Evolutionary conservation across 2,797 vertebrate species (phyloP).

Genomic region (Schizopygopsis pylzovi): DNA sequence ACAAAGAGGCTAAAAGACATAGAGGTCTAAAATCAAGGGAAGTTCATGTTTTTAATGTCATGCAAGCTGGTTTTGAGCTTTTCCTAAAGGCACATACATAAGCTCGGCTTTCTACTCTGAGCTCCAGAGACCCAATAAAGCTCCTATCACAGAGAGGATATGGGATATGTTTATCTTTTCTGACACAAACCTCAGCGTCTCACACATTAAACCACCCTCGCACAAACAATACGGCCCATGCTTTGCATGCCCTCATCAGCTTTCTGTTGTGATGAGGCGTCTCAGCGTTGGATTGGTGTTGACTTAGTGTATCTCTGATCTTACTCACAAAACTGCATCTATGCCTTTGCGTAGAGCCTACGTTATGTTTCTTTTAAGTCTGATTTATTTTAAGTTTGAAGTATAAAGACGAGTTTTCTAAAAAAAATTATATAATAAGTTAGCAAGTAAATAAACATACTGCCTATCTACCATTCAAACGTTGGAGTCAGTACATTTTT

Average conservation of each 20-base stretch:
- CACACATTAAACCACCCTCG: slow-evolving; percentile 73
- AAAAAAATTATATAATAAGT: background rate
- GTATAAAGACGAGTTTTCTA: background rate
- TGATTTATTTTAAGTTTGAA: background rate
- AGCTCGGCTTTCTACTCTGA: slow-evolving; percentile 57
- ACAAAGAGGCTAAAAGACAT: slow-evolving; percentile 37
- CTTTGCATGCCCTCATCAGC: slow-evolving; percentile 65
- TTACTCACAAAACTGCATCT: slow-evolving; percentile 46
- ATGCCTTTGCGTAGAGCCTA: background rate
- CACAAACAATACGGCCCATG: slow-evolving; percentile 61
- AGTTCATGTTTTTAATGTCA: slow-evolving; percentile 54
- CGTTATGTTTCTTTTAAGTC: background rate
- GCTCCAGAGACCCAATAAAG: slow-evolving; percentile 72
- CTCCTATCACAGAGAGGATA: slow-evolving; percentile 71
- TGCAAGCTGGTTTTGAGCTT: slow-evolving; percentile 47
- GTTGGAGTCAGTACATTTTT: background rate
- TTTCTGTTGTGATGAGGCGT: slow-evolving; percentile 31
- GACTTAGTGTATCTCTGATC: slow-evolving; percentile 48
- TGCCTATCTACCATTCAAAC: background rate
- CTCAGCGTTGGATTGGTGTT: slow-evolving; percentile 40
- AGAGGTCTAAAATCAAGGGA: slow-evolving; percentile 38
- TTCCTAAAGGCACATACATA: slow-evolving; percentile 64
- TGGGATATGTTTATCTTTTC: slow-evolving; percentile 77
- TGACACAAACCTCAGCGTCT: slow-evolving; percentile 72
- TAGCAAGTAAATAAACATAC: background rate